Evolutionary conservation across 30 jellyfish, hydroid and myxozoan species (phyloP).

Genomic region (Nemopilema nomurai): DNA sequence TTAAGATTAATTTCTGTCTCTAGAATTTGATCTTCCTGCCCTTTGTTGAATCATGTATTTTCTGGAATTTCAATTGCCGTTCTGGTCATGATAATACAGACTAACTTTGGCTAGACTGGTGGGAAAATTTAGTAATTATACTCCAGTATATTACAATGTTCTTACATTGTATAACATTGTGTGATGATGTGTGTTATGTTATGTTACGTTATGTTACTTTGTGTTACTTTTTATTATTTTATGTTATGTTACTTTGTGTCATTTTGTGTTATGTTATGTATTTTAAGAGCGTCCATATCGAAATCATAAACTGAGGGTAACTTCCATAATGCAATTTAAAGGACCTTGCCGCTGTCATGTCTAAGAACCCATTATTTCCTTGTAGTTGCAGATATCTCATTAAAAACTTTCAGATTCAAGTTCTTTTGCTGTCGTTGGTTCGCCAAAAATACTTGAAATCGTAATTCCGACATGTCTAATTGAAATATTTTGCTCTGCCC

Average conservation of each 20-base stretch:
- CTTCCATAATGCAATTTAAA: neutral
- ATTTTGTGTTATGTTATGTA: neutral
- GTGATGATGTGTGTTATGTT: too few species aligned
- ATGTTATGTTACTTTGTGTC: neutral
- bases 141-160: too few species aligned
- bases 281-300: neutral
- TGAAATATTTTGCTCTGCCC: neutral
- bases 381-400: neutral
- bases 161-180: too few species aligned
- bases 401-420: neutral
- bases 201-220: too few species aligned
- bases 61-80: neutral
- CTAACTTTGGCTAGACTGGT: neutral
- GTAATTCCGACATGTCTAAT: neutral
- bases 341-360: neutral
- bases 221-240: too few species aligned
- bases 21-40: neutral
- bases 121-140: neutral
- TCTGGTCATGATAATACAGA: neutral
- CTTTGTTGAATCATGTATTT: neutral
- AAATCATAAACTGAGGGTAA: neutral
- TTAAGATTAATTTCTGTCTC: neutral
- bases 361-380: neutral
- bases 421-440: neutral
- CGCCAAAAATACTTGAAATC: neutral